phyloP scores from a whole-genome alignment of 2,888 invertebrate species.

The Habroteleia sp. region DNA sequence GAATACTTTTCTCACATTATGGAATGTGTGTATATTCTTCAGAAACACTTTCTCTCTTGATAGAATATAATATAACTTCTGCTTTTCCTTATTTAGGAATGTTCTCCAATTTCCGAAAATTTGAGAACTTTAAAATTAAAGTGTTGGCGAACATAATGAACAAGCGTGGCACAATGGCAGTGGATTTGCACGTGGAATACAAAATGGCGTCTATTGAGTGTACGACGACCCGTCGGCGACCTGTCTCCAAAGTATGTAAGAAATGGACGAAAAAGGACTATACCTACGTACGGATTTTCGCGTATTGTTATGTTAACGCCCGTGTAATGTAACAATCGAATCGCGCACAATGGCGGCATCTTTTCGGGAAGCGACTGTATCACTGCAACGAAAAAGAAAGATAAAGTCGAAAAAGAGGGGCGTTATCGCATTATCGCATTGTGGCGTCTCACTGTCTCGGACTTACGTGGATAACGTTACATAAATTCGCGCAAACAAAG shows the following conservation, averaged over 20 bases:
- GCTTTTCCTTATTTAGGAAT: no score
- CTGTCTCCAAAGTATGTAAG: slow-evolving; percentile 57
- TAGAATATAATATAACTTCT: no score
- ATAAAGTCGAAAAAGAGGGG: slow-evolving; percentile 56
- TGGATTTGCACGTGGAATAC: slow-evolving; percentile 52
- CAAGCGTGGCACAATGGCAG: slow-evolving; percentile 24
- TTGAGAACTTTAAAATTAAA: no score
- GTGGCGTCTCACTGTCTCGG: slow-evolving; percentile 77
- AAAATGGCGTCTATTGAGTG: slow-evolving; percentile 59
- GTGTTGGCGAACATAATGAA: slow-evolving; percentile 6
- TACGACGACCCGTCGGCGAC: slow-evolving; percentile 57
- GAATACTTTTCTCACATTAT: no score
- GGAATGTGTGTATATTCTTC: no score
- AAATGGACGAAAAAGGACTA: slow-evolving; percentile 59
- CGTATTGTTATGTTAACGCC: slow-evolving; percentile 79
- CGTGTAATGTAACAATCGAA: slow-evolving; percentile 77
- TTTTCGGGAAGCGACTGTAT: slow-evolving; percentile 63
- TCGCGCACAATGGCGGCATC: slow-evolving; percentile 75
- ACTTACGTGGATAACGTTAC: slow-evolving; percentile 73
- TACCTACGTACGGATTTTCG: slow-evolving; percentile 66
- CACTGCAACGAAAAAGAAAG: slow-evolving; percentile 27
- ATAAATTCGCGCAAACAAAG: slow-evolving; percentile 76
- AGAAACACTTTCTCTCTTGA: no score
- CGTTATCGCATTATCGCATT: slow-evolving; percentile 78
- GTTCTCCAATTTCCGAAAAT: no score